Evolutionary conservation across 2,797 vertebrate species (phyloP).

Genomic region (Liparis tanakae): DNA sequence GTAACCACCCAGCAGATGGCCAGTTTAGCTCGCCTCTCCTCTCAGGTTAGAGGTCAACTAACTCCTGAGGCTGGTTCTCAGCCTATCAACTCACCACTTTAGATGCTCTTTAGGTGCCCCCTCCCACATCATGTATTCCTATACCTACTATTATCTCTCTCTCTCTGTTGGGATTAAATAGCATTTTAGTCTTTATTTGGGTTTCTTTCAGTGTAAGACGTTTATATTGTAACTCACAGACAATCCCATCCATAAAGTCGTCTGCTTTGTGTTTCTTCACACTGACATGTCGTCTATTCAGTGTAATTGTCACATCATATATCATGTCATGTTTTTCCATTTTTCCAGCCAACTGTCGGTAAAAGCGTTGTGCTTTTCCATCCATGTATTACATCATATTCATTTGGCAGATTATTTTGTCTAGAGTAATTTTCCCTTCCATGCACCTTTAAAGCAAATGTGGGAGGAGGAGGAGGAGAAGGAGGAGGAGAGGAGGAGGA

Average conservation of each 20-base stretch:
- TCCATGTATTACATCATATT: neutral
- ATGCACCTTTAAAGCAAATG: neutral
- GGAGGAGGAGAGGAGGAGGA: too few relatives aligned
- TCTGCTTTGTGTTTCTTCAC: neutral
- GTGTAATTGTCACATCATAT: neutral
- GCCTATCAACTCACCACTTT: neutral
- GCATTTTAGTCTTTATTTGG: constrained; percentile 9
- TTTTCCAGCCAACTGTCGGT: neutral
- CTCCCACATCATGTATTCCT: neutral
- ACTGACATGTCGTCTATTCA: neutral
- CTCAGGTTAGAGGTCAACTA: constrained; percentile 55
- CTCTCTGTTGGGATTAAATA: constrained; percentile 18
- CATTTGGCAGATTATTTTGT: neutral
- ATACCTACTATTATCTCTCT: neutral
- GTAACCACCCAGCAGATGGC: constrained; percentile 57
- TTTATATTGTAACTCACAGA: neutral
- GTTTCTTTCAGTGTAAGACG: neutral
- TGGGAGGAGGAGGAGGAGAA: neutral
- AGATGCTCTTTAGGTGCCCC: neutral
- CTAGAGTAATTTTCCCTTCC: neutral
- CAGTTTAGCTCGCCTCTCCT: constrained; percentile 20
- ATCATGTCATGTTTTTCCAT: neutral
- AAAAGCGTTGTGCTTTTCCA: neutral
- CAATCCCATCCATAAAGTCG: neutral
- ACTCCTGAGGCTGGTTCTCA: constrained; percentile 41